phyloP scores from a whole-genome alignment of 2,888 invertebrate species.

The Epinotia ramella region DNA sequence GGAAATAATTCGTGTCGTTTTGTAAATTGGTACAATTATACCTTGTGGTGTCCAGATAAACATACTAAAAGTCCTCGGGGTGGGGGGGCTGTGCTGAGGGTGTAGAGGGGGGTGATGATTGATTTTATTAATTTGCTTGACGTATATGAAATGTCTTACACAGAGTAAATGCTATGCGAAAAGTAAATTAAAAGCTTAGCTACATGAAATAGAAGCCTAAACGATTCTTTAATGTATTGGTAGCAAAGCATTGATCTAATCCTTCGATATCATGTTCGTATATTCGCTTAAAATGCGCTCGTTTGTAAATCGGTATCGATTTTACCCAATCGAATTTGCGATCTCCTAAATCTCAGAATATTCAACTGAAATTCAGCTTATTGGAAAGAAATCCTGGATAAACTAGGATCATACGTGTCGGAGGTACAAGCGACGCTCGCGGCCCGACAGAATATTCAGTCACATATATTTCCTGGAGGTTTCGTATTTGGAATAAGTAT shows the following conservation, averaged over 20 bases:
- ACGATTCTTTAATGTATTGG: background rate
- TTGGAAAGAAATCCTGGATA: slow-evolving; percentile 77
- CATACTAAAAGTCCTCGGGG: too few relatives aligned
- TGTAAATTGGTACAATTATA: too few relatives aligned
- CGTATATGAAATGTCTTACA: too few relatives aligned
- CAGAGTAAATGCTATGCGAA: too few relatives aligned
- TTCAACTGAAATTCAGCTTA: slow-evolving; percentile 69
- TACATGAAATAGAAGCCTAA: background rate
- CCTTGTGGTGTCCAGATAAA: too few relatives aligned
- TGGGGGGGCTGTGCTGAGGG: too few relatives aligned
- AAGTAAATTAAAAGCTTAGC: too few relatives aligned
- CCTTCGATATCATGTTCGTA: background rate
- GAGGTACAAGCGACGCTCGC: slow-evolving; percentile 29
- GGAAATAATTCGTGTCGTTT: too few relatives aligned
- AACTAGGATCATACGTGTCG: slow-evolving; percentile 71
- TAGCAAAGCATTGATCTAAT: background rate
- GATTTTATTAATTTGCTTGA: too few relatives aligned
- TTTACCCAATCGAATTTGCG: slow-evolving; percentile 59
- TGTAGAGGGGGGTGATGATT: too few relatives aligned
- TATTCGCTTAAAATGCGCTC: background rate
- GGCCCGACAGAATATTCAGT: background rate
- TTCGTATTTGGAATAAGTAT: background rate
- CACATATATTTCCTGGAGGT: background rate
- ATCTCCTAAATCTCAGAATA: slow-evolving; percentile 65
- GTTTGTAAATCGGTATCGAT: slow-evolving; percentile 26